phyloP scores from a whole-genome alignment of 2,113 vertebrate genomes.

The Copsychus sechellarum region DNA sequence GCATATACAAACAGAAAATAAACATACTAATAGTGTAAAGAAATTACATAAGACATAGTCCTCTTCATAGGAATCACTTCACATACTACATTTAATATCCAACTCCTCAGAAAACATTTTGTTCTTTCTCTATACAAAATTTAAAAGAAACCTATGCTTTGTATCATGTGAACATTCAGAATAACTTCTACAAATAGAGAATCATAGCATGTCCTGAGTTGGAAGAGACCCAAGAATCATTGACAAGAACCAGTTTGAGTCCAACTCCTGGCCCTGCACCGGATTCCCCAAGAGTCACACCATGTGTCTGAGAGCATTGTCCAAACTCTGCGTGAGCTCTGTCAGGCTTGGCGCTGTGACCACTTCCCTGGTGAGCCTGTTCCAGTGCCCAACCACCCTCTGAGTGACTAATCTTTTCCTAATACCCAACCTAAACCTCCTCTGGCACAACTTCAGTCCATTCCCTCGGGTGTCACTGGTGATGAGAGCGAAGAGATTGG shows the following conservation, averaged over 20 bases:
- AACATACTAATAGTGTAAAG: neutral
- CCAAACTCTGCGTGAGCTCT: fast-evolving
- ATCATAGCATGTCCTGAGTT: neutral
- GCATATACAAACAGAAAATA: neutral
- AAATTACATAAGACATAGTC: neutral
- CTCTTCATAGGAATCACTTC: neutral
- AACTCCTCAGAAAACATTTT: neutral
- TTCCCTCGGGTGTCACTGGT: neutral
- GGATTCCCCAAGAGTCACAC: neutral
- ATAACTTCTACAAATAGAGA: neutral
- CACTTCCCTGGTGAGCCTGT: neutral
- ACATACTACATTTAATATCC: neutral
- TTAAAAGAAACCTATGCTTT: neutral
- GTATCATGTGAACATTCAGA: neutral
- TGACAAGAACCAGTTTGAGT: neutral
- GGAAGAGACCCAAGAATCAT: neutral
- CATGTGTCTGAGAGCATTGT: neutral
- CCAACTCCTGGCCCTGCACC: neutral
- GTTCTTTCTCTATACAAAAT: neutral
- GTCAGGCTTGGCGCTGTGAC: neutral
- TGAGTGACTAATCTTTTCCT: neutral
- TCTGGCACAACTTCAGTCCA: neutral
- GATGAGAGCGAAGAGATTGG: neutral
- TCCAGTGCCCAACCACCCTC: fast-evolving
- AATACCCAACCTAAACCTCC: neutral